These are phyloP conservation scores for Dendropsophus ebraccatus DNA, from an alignment of 2,113 vertebrate species.

Conservation along the genomic window DNA sequence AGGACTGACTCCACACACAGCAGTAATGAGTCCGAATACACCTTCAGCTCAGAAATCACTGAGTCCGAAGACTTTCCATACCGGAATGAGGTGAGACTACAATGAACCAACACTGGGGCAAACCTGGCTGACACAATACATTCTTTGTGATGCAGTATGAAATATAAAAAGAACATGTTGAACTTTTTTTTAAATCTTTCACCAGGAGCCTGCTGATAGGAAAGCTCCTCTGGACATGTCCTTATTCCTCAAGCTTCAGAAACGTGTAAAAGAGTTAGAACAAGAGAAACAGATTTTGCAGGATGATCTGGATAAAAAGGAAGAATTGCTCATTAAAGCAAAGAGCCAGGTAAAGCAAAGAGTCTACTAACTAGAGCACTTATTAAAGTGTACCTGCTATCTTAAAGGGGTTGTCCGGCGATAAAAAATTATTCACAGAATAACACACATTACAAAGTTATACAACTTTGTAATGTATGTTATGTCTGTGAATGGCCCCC, in stretches of 20 bases:
- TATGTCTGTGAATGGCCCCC: too few species aligned
- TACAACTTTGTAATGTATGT: too few species aligned
- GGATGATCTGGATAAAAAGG: constrained; percentile 91
- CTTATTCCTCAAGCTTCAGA: constrained; percentile 97
- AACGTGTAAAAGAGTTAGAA: constrained; percentile 92
- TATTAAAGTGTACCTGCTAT: too few species aligned
- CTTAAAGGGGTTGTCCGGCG: too few species aligned
- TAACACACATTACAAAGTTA: too few species aligned
- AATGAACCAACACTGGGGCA: background rate
- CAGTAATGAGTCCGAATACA: constrained; percentile 97
- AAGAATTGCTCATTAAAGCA: constrained; percentile 89
- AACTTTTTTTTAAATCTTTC: background rate
- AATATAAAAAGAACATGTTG: too few species aligned
- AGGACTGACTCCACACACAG: constrained; percentile 97
- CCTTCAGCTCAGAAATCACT: constrained; percentile 90
- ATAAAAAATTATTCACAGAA: too few species aligned
- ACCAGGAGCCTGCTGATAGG: constrained; percentile 85
- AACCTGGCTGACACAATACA: too few species aligned
- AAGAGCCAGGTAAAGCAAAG: constrained; percentile 84
- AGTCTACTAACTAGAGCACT: background rate
- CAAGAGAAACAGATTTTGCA: constrained; percentile 94
- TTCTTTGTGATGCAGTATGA: too few species aligned
- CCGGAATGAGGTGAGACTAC: constrained; percentile 80
- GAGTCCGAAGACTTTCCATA: constrained; percentile 87
- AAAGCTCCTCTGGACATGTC: constrained; percentile 90